These are phyloP conservation scores for Chalcis sispes DNA, from an alignment of 2,888 invertebrate species.

Conservation along the genomic window DNA sequence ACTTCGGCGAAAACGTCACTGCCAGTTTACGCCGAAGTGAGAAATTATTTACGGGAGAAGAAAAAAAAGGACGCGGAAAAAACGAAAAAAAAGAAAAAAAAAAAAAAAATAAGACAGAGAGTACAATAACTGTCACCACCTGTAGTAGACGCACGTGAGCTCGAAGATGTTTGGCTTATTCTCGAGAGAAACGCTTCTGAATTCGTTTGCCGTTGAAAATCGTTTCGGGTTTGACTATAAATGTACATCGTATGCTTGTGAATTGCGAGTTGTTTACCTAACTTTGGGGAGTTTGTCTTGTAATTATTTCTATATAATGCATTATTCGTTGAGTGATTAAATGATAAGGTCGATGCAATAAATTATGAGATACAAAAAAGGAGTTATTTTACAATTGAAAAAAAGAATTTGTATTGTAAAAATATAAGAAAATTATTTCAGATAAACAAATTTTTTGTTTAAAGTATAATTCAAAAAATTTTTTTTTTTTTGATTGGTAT, in stretches of 20 bases:
- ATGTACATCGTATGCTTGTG: no score
- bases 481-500: no score
- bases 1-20: conserved; percentile 56
- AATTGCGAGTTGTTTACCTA: no score
- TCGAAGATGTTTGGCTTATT: conserved; percentile 42
- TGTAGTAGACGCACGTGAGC: conserved; percentile 17
- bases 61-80: not conserved
- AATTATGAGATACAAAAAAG: no score
- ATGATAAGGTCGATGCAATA: no score
- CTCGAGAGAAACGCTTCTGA: conserved; percentile 19
- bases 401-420: no score
- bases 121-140: conserved; percentile 46
- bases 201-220: conserved; percentile 19
- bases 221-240: not conserved
- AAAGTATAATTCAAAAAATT: no score
- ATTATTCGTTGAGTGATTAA: not conserved
- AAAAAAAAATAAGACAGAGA: conserved; percentile 7
- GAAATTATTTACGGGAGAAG: conserved; percentile 45
- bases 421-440: no score
- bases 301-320: not conserved
- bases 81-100: conserved; percentile 11
- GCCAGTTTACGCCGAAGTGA: conserved; percentile 50
- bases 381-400: no score
- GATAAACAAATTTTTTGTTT: no score
- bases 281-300: no score